Evolutionary conservation across 2,113 vertebrate genomes (phyloP).

Genomic region (Crotalus horridus): DNA sequence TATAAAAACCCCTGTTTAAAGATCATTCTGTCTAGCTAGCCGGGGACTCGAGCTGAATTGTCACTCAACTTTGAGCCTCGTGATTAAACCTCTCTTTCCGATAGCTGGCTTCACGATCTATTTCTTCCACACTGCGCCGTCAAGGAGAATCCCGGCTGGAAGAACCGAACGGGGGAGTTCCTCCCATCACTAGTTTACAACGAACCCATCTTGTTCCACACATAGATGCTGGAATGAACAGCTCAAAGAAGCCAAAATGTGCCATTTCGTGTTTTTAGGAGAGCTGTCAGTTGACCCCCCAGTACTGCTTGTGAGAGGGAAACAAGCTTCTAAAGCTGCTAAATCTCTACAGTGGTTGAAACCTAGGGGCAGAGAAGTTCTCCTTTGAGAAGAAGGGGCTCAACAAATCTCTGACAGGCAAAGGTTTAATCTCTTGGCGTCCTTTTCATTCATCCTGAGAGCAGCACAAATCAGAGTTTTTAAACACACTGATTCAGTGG

Average conservation of each 20-base stretch:
- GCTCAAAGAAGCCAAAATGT: background rate
- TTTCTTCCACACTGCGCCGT: too few relatives aligned
- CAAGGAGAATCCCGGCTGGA: too few relatives aligned
- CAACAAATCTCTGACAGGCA: background rate
- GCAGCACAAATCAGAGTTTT: background rate
- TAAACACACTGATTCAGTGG: background rate
- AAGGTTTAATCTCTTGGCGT: background rate
- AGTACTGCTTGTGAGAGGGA: background rate
- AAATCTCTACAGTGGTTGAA: background rate
- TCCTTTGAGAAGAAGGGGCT: background rate
- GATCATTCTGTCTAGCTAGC: too few relatives aligned
- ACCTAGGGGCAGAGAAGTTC: background rate
- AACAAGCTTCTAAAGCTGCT: background rate
- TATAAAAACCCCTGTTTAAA: too few relatives aligned
- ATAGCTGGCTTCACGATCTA: too few relatives aligned
- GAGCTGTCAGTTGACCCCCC: background rate
- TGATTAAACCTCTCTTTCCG: too few relatives aligned
- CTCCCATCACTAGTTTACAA: background rate
- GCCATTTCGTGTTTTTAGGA: background rate
- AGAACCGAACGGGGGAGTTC: too few relatives aligned
- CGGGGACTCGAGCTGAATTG: too few relatives aligned
- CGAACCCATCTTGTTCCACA: too few relatives aligned
- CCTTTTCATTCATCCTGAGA: background rate
- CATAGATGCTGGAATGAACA: background rate
- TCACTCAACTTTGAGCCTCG: too few relatives aligned